Evolutionary conservation across 2,797 vertebrate species (phyloP).

Genomic region (Sitta carolinensis): DNA sequence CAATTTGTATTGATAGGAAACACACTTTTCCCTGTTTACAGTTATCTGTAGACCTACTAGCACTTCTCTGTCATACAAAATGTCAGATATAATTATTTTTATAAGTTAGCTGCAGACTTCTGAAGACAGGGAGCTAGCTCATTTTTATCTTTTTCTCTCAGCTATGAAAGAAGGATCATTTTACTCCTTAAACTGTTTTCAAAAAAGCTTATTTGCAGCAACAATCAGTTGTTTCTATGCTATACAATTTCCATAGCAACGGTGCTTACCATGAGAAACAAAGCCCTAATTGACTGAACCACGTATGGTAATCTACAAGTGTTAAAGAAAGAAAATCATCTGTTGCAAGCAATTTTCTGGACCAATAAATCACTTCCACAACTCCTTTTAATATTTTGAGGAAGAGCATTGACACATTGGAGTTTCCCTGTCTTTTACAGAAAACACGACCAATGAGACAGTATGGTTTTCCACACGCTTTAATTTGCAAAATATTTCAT

Average conservation of each 20-base stretch:
- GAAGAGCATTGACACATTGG: background rate
- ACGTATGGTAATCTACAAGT: background rate
- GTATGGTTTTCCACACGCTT: background rate
- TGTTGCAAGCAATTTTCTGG: background rate
- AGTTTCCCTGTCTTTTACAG: background rate
- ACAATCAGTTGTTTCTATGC: background rate
- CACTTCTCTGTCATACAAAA: background rate
- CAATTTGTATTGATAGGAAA: background rate
- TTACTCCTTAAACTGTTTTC: constrained; percentile 2
- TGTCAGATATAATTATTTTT: background rate
- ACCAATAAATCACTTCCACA: background rate
- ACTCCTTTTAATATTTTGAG: background rate
- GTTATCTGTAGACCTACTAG: background rate
- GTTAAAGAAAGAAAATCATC: background rate
- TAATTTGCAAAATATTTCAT: background rate
- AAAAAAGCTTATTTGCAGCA: background rate
- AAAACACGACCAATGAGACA: background rate
- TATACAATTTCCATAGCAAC: constrained; percentile 60
- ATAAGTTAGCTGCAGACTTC: background rate
- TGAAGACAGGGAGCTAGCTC: background rate
- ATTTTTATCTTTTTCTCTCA: background rate
- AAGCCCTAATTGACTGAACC: background rate
- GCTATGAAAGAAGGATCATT: background rate
- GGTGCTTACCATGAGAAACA: background rate
- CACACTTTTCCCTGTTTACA: background rate